Evolutionary conservation across 2,888 invertebrate genomes (phyloP).

Genomic region (Heteropelma amictum): DNA sequence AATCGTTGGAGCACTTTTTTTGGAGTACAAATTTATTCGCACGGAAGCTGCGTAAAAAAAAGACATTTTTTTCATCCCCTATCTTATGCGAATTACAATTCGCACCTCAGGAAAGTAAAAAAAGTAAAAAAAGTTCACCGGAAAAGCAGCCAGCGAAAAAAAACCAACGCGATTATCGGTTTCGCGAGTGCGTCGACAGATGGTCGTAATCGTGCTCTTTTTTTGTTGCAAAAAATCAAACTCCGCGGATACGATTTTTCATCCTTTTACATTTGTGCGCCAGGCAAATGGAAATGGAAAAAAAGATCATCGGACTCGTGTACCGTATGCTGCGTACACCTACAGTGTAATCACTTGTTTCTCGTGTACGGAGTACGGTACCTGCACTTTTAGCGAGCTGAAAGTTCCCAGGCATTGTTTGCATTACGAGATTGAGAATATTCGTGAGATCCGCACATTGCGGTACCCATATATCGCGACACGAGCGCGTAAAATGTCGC

Average conservation of each 20-base stretch:
- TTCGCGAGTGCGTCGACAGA: not conserved
- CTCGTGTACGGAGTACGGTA: conserved; percentile 11
- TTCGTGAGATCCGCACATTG: conserved; percentile 59
- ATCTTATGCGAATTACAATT: too few relatives aligned
- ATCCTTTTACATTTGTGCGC: not conserved
- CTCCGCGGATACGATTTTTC: too few relatives aligned
- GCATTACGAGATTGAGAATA: conserved; percentile 53
- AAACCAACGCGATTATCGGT: not conserved
- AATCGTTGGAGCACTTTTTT: too few relatives aligned
- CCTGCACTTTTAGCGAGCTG: not conserved
- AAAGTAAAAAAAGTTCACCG: not conserved
- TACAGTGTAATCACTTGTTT: conserved; percentile 9
- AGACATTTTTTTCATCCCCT: too few relatives aligned
- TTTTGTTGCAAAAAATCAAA: conserved; percentile 31
- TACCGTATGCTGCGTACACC: not conserved
- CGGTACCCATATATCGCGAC: not conserved
- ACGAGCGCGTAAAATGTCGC: conserved; percentile 12
- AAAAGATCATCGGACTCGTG: not conserved
- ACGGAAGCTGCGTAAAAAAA: too few relatives aligned
- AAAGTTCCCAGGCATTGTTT: conserved; percentile 62
- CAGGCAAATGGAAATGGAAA: not conserved
- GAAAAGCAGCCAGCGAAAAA: too few relatives aligned
- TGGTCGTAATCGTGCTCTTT: not conserved
- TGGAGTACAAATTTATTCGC: too few relatives aligned
- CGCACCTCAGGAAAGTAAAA: conserved; percentile 2